Percentiles rank a stretch among this genome's conserved stretches.
Evolutionary conservation across 2,888 invertebrate genomes (phyloP).

Genomic region (Melanargia galathea): DNA sequence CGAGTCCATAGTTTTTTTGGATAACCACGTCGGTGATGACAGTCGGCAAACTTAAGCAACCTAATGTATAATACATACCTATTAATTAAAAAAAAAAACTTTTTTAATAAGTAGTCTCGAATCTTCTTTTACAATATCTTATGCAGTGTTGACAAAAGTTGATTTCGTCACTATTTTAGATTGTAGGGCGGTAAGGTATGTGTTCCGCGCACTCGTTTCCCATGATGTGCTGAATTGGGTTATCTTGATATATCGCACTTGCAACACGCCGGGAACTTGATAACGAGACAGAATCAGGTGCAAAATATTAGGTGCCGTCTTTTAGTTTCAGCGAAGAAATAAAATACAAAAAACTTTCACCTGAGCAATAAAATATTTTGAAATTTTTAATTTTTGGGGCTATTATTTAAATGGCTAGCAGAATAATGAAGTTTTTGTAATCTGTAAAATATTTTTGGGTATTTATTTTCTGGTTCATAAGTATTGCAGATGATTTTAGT

Average conservation of each 20-base stretch:
- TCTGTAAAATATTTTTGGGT: too few species aligned
- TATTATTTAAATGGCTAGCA: too few species aligned
- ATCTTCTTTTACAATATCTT: neutral
- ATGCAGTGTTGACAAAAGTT: conserved; percentile 2
- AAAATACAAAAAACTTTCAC: neutral
- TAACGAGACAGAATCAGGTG: conserved; percentile 45
- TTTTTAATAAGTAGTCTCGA: neutral
- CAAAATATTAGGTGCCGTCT: conserved; percentile 18
- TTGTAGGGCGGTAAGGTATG: conserved; percentile 47
- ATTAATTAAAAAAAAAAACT: too few species aligned
- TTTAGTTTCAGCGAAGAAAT: neutral
- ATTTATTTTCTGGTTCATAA: too few species aligned
- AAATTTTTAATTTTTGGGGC: too few species aligned
- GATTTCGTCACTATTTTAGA: conserved; percentile 37
- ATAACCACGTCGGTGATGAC: too few species aligned
- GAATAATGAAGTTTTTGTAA: neutral
- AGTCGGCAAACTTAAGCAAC: too few species aligned
- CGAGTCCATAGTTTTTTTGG: too few species aligned
- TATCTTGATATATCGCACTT: conserved; percentile 76
- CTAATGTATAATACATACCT: too few species aligned
- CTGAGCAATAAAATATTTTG: neutral
- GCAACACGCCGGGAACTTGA: conserved; percentile 54
- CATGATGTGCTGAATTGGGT: conserved; percentile 68
- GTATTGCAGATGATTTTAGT: too few species aligned
- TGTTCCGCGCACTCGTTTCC: conserved; percentile 61